Evolutionary conservation across 2,797 vertebrate species (phyloP).

Genomic region (Pangasius macronema): DNA sequence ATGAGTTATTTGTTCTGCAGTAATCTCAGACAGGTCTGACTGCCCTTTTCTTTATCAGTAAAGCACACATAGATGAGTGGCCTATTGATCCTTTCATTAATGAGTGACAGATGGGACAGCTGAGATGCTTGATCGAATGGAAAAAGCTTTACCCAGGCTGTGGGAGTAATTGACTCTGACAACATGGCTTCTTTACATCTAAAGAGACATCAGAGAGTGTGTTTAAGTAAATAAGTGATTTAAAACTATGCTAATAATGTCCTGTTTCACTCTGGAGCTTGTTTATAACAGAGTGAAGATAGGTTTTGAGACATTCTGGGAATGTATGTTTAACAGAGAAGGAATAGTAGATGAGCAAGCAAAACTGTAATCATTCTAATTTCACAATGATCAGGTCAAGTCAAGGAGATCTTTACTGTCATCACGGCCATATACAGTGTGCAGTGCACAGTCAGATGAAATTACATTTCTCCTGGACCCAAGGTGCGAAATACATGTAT

Average conservation of each 20-base stretch:
- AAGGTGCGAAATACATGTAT: background rate
- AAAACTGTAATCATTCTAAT: background rate
- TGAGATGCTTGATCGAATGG: constrained; percentile 17
- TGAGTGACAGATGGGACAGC: constrained; percentile 27
- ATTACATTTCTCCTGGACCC: background rate
- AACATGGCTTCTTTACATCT: constrained; percentile 9
- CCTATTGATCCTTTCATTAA: constrained; percentile 30
- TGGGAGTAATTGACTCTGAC: constrained; percentile 16
- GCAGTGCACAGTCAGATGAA: background rate
- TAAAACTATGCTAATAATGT: background rate
- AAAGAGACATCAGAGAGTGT: background rate
- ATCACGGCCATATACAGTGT: background rate
- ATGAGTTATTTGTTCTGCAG: constrained; percentile 5
- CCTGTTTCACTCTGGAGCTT: background rate
- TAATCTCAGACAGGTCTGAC: constrained; percentile 11
- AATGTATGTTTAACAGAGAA: background rate
- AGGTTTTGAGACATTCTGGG: background rate
- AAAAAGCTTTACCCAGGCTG: constrained; percentile 21
- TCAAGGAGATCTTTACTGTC: background rate
- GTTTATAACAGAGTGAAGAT: background rate
- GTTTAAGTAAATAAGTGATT: background rate
- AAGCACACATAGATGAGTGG: constrained; percentile 21
- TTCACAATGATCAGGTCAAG: background rate
- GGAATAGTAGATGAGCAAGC: background rate
- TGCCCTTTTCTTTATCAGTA: constrained; percentile 16